phyloP scores from a whole-genome alignment of 2,113 vertebrate species.

The Xiphophorus hellerii region DNA sequence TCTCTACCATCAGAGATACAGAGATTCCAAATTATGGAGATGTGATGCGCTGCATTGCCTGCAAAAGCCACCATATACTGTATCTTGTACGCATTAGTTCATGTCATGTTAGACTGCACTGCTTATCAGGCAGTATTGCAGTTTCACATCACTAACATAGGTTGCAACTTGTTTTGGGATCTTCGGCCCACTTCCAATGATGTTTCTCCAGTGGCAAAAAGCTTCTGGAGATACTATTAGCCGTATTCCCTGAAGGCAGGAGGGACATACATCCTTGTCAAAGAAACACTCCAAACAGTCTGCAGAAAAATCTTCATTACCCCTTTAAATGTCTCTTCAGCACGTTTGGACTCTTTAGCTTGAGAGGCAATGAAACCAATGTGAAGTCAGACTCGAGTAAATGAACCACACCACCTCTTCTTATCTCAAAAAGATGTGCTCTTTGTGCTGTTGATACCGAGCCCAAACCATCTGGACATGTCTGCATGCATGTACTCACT shows the following conservation, averaged over 20 bases:
- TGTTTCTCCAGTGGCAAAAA: background rate
- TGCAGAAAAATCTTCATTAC: too few relatives aligned
- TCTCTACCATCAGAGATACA: too few relatives aligned
- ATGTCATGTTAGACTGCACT: background rate
- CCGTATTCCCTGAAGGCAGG: background rate
- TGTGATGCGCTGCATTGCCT: too few relatives aligned
- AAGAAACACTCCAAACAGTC: background rate
- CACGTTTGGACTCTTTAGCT: too few relatives aligned
- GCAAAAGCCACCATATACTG: too few relatives aligned
- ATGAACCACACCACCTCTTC: too few relatives aligned
- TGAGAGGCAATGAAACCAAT: too few relatives aligned
- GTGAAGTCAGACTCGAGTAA: too few relatives aligned
- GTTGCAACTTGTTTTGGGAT: background rate
- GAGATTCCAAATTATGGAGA: too few relatives aligned
- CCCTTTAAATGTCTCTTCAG: too few relatives aligned
- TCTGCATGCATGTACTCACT: conserved; percentile 84
- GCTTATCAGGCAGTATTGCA: background rate
- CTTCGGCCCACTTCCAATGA: background rate
- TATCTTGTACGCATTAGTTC: background rate
- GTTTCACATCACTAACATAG: background rate
- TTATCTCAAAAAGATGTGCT: background rate
- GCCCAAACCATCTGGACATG: background rate
- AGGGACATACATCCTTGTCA: background rate
- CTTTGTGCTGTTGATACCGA: background rate
- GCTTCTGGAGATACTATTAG: too few relatives aligned